Evolutionary conservation across 2,797 vertebrate genomes (phyloP), one percentile per base, ranked within the genome.

Genomic region (Cacajao melanocephalus): DNA sequence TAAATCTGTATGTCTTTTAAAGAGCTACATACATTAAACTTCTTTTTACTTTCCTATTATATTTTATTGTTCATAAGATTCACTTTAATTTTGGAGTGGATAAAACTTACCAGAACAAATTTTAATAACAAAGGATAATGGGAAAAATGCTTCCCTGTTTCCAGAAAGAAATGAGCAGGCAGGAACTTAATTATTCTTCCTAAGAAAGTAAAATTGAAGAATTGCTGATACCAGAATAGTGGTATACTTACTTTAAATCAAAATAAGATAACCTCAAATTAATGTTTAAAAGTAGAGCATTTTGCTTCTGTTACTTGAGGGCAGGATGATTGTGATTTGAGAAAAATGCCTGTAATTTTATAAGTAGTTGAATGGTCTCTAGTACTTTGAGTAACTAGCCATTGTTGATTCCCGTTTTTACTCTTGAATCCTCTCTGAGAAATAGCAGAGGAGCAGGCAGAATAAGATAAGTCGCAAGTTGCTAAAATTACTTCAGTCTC

Each of bases 141-240:
- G 55, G 86, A 39, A 84, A 93, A 57, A 80, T 67, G 19, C 22
- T 9, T 83, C 3, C 83, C 20, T 92, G 44, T 87, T 78, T 93
- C 39, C 36, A 80, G 72, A 83, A 92, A 36, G 55, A 82, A 87
- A 75, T 36, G 36, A 93, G 15, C 39, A 80, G 55, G 7, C 80
- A 85, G 64, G 41, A 88, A 70, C 28, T 88, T 93, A 75, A 48
- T 75, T 80, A 24, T 80, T 30, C 39, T 83, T 88, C 80, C 41
- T 81, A 81, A 14, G 87, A 90, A 83, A 94, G 87, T 73, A 84
- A 87, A 95, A 70, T 41, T 8, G 5, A 93, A 94, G 44, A 83
- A 55, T 93, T 75, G 78, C 4, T 90, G 20, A 61, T 82, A 81
- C 36, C 6, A 78, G 50, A 82, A 13, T 19, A 52, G 12, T 82